Evolutionary conservation across 2,113 vertebrate species (phyloP).

Genomic region (Archilochus colubris): DNA sequence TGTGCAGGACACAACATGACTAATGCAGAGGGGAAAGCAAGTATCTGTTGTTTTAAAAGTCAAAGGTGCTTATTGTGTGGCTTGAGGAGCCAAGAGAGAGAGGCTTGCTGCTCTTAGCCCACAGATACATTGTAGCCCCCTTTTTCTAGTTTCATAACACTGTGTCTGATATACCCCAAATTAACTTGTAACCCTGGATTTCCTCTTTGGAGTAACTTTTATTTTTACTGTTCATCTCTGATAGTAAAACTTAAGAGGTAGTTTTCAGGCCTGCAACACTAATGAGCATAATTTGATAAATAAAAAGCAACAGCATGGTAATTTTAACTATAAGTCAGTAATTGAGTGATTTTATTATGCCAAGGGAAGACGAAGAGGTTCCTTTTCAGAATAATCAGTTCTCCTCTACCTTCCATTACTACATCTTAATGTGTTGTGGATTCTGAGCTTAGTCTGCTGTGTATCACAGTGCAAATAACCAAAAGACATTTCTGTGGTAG

Average conservation of each 20-base stretch:
- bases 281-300: neutral
- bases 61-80: neutral
- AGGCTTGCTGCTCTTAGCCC: neutral
- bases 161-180: neutral
- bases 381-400: neutral
- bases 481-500: neutral
- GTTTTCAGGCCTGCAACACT: neutral
- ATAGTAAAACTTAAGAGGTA: neutral
- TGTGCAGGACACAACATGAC: neutral
- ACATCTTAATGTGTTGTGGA: neutral
- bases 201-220: neutral
- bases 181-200: neutral
- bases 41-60: neutral
- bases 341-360: neutral
- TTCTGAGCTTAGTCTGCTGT: neutral
- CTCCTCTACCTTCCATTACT: neutral
- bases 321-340: neutral
- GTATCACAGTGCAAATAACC: neutral
- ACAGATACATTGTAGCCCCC: neutral
- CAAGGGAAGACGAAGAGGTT: neutral
- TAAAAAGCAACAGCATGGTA: neutral
- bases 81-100: neutral
- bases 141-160: neutral
- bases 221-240: neutral
- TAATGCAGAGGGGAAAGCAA: neutral